These are phyloP conservation scores for Quadriops clusia DNA, from an alignment of 2,888 invertebrate species.

Conservation along the genomic window DNA sequence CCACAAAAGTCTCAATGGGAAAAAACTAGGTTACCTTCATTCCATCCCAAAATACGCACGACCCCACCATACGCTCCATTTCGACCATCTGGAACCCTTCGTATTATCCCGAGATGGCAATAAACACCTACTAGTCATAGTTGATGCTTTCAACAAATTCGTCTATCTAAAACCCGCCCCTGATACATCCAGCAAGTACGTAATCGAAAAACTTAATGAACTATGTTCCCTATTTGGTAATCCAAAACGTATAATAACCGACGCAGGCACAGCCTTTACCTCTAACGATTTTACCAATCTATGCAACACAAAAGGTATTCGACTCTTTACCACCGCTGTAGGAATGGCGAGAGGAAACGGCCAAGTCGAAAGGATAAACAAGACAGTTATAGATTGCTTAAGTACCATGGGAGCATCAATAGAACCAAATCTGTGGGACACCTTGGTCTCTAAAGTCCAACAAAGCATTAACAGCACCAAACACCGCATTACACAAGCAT, in stretches of 20 bases:
- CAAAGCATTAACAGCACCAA: slow-evolving; percentile 19
- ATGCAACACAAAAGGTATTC: slow-evolving; percentile 22
- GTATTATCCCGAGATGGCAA: slow-evolving; percentile 24
- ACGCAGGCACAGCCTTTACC: slow-evolving; percentile 30
- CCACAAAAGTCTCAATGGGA: slow-evolving; percentile 20
- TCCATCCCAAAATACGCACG: slow-evolving; percentile 27
- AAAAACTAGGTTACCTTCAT: slow-evolving; percentile 25
- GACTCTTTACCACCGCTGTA: slow-evolving; percentile 17
- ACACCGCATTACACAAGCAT: slow-evolving; percentile 12
- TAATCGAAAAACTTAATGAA: slow-evolving; percentile 21
- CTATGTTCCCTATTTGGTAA: slow-evolving; percentile 24
- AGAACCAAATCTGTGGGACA: slow-evolving; percentile 20
- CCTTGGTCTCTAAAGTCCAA: slow-evolving; percentile 15
- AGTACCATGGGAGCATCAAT: slow-evolving; percentile 18
- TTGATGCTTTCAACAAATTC: slow-evolving; percentile 31
- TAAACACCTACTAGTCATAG: slow-evolving; percentile 24
- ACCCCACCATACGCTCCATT: slow-evolving; percentile 31
- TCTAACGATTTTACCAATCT: slow-evolving; percentile 25
- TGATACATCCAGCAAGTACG: slow-evolving; percentile 22
- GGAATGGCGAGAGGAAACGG: slow-evolving; percentile 25
- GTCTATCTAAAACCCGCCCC: slow-evolving; percentile 24
- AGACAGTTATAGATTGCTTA: slow-evolving; percentile 15
- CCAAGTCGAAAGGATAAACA: slow-evolving; percentile 22
- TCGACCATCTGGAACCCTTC: slow-evolving; percentile 34
- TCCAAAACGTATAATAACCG: slow-evolving; percentile 25